phyloP scores from a whole-genome alignment of 2,113 vertebrate species.

The Nothocercus nigrocapillus region DNA sequence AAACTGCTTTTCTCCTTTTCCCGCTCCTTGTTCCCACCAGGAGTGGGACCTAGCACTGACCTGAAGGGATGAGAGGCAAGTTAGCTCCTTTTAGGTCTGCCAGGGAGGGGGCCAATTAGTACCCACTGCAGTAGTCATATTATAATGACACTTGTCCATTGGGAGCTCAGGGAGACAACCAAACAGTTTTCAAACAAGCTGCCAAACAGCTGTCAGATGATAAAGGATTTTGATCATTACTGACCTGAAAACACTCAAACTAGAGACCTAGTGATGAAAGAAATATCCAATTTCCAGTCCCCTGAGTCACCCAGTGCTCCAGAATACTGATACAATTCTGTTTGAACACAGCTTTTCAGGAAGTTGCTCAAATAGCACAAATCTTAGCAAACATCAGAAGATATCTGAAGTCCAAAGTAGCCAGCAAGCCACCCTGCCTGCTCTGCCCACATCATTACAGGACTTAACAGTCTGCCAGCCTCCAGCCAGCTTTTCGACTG shows the following conservation, averaged over 20 bases:
- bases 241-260: not conserved
- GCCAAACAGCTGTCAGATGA: not conserved
- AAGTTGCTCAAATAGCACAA: not conserved
- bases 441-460: not conserved
- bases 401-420: not conserved
- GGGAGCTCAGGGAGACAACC: not conserved
- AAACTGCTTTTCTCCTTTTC: not conserved
- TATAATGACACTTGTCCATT: not conserved
- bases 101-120: not conserved
- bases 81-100: not conserved
- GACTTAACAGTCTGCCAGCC: not conserved
- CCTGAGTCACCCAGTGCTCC: not conserved
- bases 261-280: not conserved
- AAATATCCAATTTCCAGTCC: not conserved
- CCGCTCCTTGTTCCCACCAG: not conserved
- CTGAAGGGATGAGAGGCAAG: not conserved
- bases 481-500: not conserved
- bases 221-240: slow-evolving; percentile 6
- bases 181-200: not conserved
- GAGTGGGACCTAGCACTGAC: not conserved
- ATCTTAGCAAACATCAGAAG: not conserved
- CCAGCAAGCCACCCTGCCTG: not conserved
- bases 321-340: not conserved
- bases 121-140: not conserved
- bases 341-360: not conserved